A percentile compares a stretch with the other conserved stretches of the same genome.
Conservation (phyloP, 2,797 vertebrate genomes). For the Pangasius macronema region DNA sequence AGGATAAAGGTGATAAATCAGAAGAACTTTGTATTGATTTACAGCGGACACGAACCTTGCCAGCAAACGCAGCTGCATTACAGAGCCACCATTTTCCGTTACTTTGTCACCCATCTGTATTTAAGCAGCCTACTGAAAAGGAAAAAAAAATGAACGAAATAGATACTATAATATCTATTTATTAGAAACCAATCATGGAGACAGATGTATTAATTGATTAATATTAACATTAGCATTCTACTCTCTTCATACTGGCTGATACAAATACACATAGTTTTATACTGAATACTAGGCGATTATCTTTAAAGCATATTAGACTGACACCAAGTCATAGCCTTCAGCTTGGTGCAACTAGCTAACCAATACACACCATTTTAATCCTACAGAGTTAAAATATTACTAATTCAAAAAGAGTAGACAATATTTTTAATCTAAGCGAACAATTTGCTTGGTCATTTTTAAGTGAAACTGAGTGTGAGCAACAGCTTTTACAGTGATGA, state of each 20-base stretch:
- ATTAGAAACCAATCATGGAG: background rate
- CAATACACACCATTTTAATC: background rate
- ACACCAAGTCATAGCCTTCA: background rate
- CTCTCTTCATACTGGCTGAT: background rate
- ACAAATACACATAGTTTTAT: background rate
- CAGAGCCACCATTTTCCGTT: background rate
- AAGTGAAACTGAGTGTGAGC: slow-evolving; percentile 19
- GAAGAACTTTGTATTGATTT: background rate
- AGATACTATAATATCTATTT: background rate
- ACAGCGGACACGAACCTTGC: no score
- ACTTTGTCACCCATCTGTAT: background rate
- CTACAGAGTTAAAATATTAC: background rate
- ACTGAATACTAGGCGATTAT: background rate
- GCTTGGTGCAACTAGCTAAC: background rate
- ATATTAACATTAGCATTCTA: background rate
- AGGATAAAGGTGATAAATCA: background rate
- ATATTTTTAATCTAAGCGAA: background rate
- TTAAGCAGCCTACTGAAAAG: background rate
- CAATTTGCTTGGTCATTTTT: slow-evolving; percentile 18
- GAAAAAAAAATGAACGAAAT: no score
- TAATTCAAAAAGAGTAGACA: background rate
- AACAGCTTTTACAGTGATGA: background rate
- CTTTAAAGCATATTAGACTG: background rate
- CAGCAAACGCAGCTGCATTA: background rate
- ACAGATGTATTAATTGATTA: background rate